Evolutionary conservation across 23 tunicate genomes (phyloP).

Genomic region (Aplidium turbinatum): DNA sequence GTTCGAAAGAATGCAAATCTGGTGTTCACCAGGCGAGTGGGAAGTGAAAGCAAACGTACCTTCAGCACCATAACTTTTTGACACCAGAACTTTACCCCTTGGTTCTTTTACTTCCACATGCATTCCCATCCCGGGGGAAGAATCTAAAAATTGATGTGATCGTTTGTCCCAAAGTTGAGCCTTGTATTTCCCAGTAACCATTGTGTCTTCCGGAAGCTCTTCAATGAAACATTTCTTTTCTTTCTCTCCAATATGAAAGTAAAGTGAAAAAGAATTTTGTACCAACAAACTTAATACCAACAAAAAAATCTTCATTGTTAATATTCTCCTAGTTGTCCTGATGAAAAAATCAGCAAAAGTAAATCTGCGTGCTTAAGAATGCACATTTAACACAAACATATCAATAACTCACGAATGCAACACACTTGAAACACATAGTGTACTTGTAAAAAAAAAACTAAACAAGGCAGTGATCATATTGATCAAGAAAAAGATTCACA

Average conservation of each 20-base stretch:
- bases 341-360: too few relatives aligned
- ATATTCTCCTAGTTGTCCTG: too few relatives aligned
- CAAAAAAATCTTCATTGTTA: background rate
- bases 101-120: slow-evolving; percentile 65
- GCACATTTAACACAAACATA: too few relatives aligned
- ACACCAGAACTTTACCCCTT: slow-evolving; percentile 31
- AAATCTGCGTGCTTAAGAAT: too few relatives aligned
- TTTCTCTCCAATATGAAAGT: slow-evolving; percentile 54
- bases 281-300: background rate
- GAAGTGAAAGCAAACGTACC: slow-evolving; percentile 41
- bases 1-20: slow-evolving; percentile 63
- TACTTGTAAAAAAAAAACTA: too few relatives aligned
- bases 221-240: slow-evolving; percentile 50
- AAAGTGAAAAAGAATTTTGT: slow-evolving; percentile 21
- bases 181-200: slow-evolving; percentile 36
- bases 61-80: slow-evolving; percentile 48
- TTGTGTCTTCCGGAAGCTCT: slow-evolving; percentile 43
- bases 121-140: slow-evolving; percentile 68
- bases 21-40: slow-evolving; percentile 51
- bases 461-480: too few relatives aligned
- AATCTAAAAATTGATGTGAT: slow-evolving; percentile 3
- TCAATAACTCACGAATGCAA: too few relatives aligned
- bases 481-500: too few relatives aligned
- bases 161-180: slow-evolving; percentile 30
- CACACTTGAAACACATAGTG: too few relatives aligned